Percentiles rank a stretch among this genome's conserved stretches.
These are phyloP conservation scores for Atherinosoma microstoma DNA, from an alignment of 2,797 vertebrate genomes.

Conservation along the genomic window DNA sequence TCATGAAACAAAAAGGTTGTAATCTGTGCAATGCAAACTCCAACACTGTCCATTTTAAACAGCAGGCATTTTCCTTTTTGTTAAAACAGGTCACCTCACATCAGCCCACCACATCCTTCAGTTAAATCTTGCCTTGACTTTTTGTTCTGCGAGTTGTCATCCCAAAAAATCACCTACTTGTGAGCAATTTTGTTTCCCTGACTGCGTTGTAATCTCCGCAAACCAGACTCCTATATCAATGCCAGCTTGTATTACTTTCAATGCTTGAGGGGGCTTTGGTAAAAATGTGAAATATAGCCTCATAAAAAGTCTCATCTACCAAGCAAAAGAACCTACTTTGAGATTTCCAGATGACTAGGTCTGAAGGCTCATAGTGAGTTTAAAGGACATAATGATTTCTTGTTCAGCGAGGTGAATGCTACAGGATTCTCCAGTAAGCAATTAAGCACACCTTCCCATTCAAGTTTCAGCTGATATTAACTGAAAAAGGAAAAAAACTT, in stretches of 20 bases:
- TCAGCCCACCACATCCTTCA: slow-evolving; percentile 13
- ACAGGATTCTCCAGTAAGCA: slow-evolving; percentile 32
- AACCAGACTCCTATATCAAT: slow-evolving; percentile 67
- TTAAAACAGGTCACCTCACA: slow-evolving; percentile 1
- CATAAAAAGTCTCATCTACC: slow-evolving; percentile 66
- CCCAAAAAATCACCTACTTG: slow-evolving; percentile 47
- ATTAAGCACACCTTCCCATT: slow-evolving; percentile 29
- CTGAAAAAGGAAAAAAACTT: slow-evolving; percentile 7
- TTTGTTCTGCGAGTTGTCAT: neutral
- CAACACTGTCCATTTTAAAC: neutral
- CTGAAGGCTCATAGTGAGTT: slow-evolving; percentile 59
- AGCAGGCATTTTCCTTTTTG: neutral
- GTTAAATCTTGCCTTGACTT: slow-evolving; percentile 1
- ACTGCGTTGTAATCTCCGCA: slow-evolving; percentile 55
- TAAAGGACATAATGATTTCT: slow-evolving; percentile 66
- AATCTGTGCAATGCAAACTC: neutral
- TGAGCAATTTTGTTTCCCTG: slow-evolving; percentile 54
- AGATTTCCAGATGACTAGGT: slow-evolving; percentile 60
- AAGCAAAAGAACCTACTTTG: slow-evolving; percentile 58
- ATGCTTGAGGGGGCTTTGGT: slow-evolving; percentile 55
- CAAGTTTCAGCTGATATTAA: neutral
- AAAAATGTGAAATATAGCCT: slow-evolving; percentile 68
- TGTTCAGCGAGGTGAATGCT: slow-evolving; percentile 23
- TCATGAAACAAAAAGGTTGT: neutral
- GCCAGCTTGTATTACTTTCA: slow-evolving; percentile 55